Evolutionary conservation across 2,113 vertebrate genomes (phyloP), one percentile per base, ranked within the genome.

Genomic region (Corythaixoides concolor): DNA sequence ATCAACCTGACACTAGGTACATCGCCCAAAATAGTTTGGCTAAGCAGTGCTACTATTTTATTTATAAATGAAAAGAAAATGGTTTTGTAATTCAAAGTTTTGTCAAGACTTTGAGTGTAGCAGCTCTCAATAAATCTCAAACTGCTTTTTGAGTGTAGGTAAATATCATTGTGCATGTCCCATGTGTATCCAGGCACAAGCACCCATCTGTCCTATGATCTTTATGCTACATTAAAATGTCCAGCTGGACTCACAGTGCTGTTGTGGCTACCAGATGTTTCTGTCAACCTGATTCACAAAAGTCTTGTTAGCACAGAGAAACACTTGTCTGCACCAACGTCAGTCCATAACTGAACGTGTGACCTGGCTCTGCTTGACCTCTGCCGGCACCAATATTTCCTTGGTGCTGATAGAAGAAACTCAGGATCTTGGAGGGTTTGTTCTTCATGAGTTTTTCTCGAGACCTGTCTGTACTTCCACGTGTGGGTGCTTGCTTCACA

Each of bases 391-490:
- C 17, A 26, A 7, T 14, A 28, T 72, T 60, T 83, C 59, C 28
- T 47, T 62, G 32, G 32, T 1, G 1, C 47, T 63, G 19, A 15
- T 28, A 11, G 50, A 53, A 86, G 37, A 59, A 58, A 45, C 41
- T 24, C 0, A 0, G 32, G 24, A 11, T 72, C 62, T 23, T 37
- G 30, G 10, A 21, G 21, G 2, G 3, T 10, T 55, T 69, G 7
- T 75, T 60, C n/a, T 60, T 60, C 12, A 16, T 33, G 24, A 60
- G 15, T 72, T 86, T 85, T 86, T 24, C 53, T 80, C 39, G 28
- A 60, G 52, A 52, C 23, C 41, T 56, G 4, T 23, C 56, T 76
- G 39, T 45, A 30, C 33, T 80, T 70, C 43, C 17, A 8, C 1
- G 1, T 41, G 33, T 45, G 16, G 27, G 11, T 9, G 6, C 58